Evolutionary conservation across 2,888 invertebrate species (phyloP).

Genomic region (Pyrochroa serraticornis): DNA sequence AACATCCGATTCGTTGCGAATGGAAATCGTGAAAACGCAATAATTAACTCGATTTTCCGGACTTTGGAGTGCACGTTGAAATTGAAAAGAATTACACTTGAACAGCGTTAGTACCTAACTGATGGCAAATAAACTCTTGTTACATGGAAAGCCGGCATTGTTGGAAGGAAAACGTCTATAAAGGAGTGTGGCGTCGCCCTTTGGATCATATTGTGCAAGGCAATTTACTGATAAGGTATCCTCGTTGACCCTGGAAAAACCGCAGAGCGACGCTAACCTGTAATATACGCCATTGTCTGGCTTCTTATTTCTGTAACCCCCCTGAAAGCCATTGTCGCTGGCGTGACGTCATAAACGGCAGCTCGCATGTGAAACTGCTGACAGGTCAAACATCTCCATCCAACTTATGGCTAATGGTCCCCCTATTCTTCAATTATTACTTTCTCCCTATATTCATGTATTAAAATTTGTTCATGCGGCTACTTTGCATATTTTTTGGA

Average conservation of each 20-base stretch:
- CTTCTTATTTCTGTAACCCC: constrained; percentile 35
- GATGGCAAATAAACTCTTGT: not conserved
- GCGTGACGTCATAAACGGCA: constrained; percentile 37
- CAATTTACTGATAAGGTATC: constrained; percentile 36
- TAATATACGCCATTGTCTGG: constrained; percentile 19
- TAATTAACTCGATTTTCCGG: too few relatives aligned
- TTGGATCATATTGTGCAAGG: constrained; percentile 25
- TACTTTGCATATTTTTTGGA: constrained; percentile 31
- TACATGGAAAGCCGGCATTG: not conserved
- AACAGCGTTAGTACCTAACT: too few relatives aligned
- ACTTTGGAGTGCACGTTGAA: too few relatives aligned
- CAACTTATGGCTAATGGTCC: constrained; percentile 12
- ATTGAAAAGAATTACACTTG: too few relatives aligned
- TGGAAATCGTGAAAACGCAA: too few relatives aligned
- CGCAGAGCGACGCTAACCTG: constrained; percentile 30
- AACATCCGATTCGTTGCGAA: too few relatives aligned
- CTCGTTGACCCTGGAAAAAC: constrained; percentile 26
- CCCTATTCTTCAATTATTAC: constrained; percentile 10
- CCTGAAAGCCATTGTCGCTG: constrained; percentile 35
- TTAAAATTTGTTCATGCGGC: constrained; percentile 31
- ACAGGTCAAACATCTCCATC: constrained; percentile 15
- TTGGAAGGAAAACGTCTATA: constrained; percentile 2
- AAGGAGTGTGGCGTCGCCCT: constrained; percentile 2
- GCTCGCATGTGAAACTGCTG: constrained; percentile 28
- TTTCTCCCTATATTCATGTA: constrained; percentile 16